Evolutionary conservation across 2,113 vertebrate species (phyloP).

Genomic region (Lutjanus erythropterus): DNA sequence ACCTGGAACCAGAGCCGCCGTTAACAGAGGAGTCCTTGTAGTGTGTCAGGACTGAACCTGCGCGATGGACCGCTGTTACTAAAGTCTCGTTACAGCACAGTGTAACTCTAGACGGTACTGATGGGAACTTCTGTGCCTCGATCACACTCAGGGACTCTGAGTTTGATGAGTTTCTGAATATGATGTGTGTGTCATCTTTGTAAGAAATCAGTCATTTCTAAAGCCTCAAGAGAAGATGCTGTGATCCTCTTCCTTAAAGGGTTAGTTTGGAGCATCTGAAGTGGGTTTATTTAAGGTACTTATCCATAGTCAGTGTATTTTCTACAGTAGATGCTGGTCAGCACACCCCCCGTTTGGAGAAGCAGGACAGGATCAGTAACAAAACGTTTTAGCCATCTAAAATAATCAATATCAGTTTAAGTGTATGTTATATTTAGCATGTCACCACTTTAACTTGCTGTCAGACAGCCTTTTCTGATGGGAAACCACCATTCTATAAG

Average conservation of each 20-base stretch:
- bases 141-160: conserved; percentile 47
- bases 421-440: no score
- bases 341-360: no score
- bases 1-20: conserved; percentile 41
- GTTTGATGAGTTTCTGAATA: conserved; percentile 8
- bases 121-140: conserved; percentile 17
- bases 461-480: no score
- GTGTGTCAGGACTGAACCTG: background rate
- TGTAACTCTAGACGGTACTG: background rate
- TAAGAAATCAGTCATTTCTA: background rate
- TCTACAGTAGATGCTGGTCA: no score
- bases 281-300: background rate
- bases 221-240: conserved; percentile 24
- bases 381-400: no score
- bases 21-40: conserved; percentile 69
- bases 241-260: conserved; percentile 16
- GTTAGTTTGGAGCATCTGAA: no score
- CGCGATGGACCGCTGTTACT: conserved; percentile 19
- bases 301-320: no score
- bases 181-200: background rate
- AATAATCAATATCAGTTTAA: no score
- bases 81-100: background rate
- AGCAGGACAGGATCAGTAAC: no score
- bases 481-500: no score
- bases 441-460: no score